Evolutionary conservation across 2,113 vertebrate genomes (phyloP).

Genomic region (Solea senegalensis): DNA sequence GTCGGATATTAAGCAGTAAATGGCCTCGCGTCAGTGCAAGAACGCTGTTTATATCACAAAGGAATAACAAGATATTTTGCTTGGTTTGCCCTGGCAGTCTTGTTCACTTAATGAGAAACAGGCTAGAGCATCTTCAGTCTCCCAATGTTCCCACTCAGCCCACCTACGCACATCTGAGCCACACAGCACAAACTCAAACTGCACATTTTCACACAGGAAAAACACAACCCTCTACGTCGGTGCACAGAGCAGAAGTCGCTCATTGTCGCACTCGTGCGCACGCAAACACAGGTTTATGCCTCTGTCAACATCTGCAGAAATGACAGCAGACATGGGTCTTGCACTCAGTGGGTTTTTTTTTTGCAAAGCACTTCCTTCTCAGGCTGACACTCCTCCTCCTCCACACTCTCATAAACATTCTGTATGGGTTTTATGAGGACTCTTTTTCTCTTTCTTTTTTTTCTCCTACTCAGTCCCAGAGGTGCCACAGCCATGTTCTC

Average conservation of each 20-base stretch:
- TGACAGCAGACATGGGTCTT: constrained; percentile 33
- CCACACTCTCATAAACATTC: constrained; percentile 58
- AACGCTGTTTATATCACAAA: constrained; percentile 23
- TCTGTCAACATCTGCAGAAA: constrained; percentile 56
- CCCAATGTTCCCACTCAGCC: constrained; percentile 74
- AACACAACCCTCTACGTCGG: constrained; percentile 42
- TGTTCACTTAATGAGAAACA: constrained; percentile 66
- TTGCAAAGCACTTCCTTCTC: constrained; percentile 53
- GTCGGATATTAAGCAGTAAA: constrained; percentile 12
- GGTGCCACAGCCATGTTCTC: constrained; percentile 58
- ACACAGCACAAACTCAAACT: constrained; percentile 54
- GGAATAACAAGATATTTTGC: constrained; percentile 26
- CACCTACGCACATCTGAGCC: constrained; percentile 77
- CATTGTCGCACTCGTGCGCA: constrained; percentile 3
- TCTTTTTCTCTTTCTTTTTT: constrained; percentile 50
- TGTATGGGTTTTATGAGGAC: constrained; percentile 57
- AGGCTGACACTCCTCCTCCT: constrained; percentile 53
- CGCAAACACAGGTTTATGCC: constrained; percentile 23
- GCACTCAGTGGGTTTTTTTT: constrained; percentile 50
- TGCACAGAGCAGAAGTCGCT: constrained; percentile 52
- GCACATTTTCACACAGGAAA: constrained; percentile 65
- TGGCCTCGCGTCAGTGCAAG: constrained; percentile 26
- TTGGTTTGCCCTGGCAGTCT: constrained; percentile 55
- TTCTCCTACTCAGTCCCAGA: constrained; percentile 69
- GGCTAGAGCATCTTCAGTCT: constrained; percentile 71